phyloP scores from a whole-genome alignment of 2,113 vertebrate genomes.

The Vombatus ursinus region DNA sequence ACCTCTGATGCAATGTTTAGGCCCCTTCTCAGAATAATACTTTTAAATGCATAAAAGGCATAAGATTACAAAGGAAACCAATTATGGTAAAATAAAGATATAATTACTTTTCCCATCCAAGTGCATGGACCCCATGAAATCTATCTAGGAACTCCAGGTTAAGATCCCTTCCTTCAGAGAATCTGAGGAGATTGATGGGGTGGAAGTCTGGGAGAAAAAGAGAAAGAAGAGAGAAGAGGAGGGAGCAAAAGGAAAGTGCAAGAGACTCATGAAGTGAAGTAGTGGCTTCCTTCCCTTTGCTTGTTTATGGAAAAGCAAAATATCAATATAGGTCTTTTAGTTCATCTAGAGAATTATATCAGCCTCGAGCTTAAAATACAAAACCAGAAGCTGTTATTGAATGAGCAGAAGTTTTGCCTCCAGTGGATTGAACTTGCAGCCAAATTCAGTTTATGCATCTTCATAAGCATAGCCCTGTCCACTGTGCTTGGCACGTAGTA shows the following conservation, averaged over 20 bases:
- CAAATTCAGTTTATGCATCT: not conserved
- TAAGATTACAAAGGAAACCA: not conserved
- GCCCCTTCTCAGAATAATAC: not conserved
- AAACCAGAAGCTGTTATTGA: not conserved
- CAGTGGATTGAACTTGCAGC: not conserved
- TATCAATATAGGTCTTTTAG: not conserved
- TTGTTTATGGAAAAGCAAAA: not conserved
- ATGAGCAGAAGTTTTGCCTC: not conserved
- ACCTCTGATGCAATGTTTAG: not conserved
- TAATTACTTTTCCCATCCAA: not conserved
- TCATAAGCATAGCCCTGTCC: not conserved
- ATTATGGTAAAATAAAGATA: not conserved
- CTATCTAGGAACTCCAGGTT: not conserved
- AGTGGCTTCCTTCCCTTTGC: not conserved
- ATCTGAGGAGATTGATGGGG: not conserved
- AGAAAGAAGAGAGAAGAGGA: not conserved
- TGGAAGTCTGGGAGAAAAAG: not conserved
- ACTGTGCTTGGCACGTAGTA: not conserved
- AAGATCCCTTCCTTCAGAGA: not conserved
- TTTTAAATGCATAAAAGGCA: not conserved
- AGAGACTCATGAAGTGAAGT: not conserved
- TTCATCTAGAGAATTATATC: conserved; percentile 1
- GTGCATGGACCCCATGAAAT: not conserved
- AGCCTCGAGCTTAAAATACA: not conserved
- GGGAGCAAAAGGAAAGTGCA: not conserved